Evolutionary conservation across 1,140 invertebrate genomes (phyloP), one percentile per base, ranked within the genome.

Genomic region (Wasmannia auropunctata): DNA sequence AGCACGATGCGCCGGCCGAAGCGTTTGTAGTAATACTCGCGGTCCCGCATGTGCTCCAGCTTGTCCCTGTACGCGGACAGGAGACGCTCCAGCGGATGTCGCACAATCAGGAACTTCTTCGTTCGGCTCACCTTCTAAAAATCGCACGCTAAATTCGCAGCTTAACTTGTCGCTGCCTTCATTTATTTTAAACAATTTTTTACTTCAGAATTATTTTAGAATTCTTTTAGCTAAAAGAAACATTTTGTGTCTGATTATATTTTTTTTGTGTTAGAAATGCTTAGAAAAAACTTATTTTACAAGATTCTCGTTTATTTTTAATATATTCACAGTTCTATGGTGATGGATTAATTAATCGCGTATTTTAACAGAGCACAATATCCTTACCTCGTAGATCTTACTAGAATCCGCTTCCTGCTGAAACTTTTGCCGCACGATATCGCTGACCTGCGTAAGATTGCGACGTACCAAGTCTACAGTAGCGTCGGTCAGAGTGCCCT

Each of bases 11-110:
- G 92, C 19, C 92, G 86, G 37, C 94, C 93, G 86, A 92, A 95
- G 58, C 91, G 89, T 91, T 88, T 91, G 60, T 94, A 94, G 86
- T 95, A 95, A 90, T 94, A 95, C 80, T 94, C 96, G 75, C 93
- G 91, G 22, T 90, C 90, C 88, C 92, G 81, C 37, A 89, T 91
- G 63, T 96, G 95, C 87, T 96, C 95, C 69, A 97, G 94, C 93
- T 97, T 97, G 88, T 97, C 97, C 88, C 96, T 93, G 86, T 96
- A 97, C 0, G 96, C 96, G 16, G 96, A 97, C 8, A 97, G 87
- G 0, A 97, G 87, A 72, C 97, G 93, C 90, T 97, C 96, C 85
- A 97, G 96, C 5, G 97, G 97, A 93, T 97, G 96, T 22, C 97
- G 93, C 2, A 97, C 95, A n/a, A 95, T 93, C 10, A 95, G 54